phyloP scores from a whole-genome alignment of 2,888 invertebrate genomes.

The Volucella inflata region DNA sequence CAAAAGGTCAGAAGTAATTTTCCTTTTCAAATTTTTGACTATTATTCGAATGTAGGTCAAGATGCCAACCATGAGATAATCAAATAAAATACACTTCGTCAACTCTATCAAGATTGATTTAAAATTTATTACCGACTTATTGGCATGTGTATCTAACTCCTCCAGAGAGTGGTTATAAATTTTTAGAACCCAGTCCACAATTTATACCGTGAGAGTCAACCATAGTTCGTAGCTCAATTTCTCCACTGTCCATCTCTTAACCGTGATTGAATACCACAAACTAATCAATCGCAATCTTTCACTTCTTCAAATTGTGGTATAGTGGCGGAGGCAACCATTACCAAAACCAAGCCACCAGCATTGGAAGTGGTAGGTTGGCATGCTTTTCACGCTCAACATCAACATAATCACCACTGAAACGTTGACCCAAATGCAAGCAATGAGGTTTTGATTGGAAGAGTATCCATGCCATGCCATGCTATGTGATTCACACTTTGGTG shows the following conservation, averaged over 20 bases:
- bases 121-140: constrained; percentile 1
- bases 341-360: too few species aligned
- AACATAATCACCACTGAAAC: constrained; percentile 4
- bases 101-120: too few species aligned
- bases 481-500: constrained; percentile 49
- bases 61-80: constrained; percentile 12
- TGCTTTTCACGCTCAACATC: not conserved
- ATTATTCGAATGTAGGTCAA: constrained; percentile 10
- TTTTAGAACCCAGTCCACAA: constrained; percentile 1
- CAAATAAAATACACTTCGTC: not conserved
- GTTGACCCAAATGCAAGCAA: constrained; percentile 34
- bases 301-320: not conserved
- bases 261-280: constrained; percentile 18
- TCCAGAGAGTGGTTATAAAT: not conserved
- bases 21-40: not conserved
- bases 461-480: not conserved
- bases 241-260: constrained; percentile 9
- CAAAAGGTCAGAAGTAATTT: not conserved
- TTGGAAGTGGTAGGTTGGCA: not conserved
- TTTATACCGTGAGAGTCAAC: constrained; percentile 18
- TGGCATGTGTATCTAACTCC: constrained; percentile 1
- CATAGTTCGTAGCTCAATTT: constrained; percentile 13
- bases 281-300: constrained; percentile 21
- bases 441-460: constrained; percentile 10
- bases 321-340: not conserved